phyloP scores from a whole-genome alignment of 2,888 invertebrate genomes.

The Cantharis rufa region DNA sequence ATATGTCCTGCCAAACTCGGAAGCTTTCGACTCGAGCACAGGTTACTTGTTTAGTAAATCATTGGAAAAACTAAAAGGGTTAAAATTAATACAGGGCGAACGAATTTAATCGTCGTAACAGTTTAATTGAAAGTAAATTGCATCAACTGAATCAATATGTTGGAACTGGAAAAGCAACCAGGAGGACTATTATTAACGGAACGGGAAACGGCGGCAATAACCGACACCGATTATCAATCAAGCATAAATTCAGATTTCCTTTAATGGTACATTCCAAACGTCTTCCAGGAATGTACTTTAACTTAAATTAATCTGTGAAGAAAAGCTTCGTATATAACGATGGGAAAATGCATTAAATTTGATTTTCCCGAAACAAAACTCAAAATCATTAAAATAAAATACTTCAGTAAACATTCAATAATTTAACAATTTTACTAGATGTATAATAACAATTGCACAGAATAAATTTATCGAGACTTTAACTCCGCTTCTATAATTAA shows the following conservation, averaged over 20 bases:
- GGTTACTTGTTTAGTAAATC: neutral
- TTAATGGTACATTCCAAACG: conserved; percentile 8
- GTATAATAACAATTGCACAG: neutral
- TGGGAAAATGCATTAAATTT: neutral
- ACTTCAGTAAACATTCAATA: neutral
- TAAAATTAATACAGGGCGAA: neutral
- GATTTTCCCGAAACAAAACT: neutral
- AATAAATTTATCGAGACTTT: neutral
- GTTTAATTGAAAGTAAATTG: conserved; percentile 22
- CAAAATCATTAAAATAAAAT: neutral
- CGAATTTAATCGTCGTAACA: conserved; percentile 12
- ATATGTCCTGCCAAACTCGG: neutral
- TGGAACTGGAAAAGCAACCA: conserved; percentile 13
- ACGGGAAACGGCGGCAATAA: conserved; percentile 23
- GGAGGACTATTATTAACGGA: conserved; percentile 18
- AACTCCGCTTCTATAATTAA: neutral
- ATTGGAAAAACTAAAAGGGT: neutral
- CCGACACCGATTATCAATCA: conserved; percentile 21
- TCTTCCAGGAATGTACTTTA: conserved; percentile 2
- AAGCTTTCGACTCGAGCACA: conserved; percentile 3
- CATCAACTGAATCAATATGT: conserved; percentile 18
- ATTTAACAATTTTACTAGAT: neutral
- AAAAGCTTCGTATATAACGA: neutral
- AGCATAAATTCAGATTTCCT: conserved; percentile 24
- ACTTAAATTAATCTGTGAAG: conserved; percentile 6